phyloP scores from a whole-genome alignment of 1,140 invertebrate genomes.

The Neomicropteryx cornuta region DNA sequence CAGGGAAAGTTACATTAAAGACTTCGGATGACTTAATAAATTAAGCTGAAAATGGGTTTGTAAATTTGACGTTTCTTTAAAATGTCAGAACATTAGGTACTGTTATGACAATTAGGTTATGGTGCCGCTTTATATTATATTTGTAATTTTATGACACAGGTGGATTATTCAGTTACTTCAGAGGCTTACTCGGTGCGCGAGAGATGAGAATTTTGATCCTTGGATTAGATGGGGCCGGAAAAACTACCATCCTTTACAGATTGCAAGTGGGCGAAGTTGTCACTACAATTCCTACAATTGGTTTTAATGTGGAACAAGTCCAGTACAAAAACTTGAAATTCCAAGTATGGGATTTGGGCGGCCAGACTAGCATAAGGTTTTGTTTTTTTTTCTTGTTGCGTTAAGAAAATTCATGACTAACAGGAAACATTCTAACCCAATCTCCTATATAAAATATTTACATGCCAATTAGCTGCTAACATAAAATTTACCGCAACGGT shows the following conservation, averaged over 20 bases:
- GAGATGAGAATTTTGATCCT: conserved; percentile 98
- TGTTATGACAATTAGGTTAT: too few relatives aligned
- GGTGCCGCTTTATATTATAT: too few relatives aligned
- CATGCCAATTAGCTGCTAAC: too few relatives aligned
- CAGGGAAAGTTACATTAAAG: too few relatives aligned
- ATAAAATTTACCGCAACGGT: too few relatives aligned
- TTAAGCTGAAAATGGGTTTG: too few relatives aligned
- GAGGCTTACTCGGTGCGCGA: conserved; percentile 79
- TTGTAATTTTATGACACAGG: conserved; percentile 59
- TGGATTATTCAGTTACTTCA: conserved; percentile 92
- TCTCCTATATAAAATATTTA: too few relatives aligned
- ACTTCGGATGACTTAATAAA: too few relatives aligned
- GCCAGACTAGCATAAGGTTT: conserved; percentile 82
- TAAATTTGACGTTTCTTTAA: too few relatives aligned
- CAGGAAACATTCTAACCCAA: too few relatives aligned
- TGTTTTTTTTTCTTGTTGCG: conserved; percentile 6
- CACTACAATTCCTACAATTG: conserved; percentile 94
- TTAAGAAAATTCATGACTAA: background rate
- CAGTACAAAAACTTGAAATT: conserved; percentile 94
- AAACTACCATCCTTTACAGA: conserved; percentile 98
- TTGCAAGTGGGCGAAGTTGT: conserved; percentile 99
- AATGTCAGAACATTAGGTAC: too few relatives aligned
- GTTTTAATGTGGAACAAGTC: conserved; percentile 97
- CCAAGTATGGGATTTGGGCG: conserved; percentile 97
- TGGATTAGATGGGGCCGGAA: conserved; percentile 94